Conservation (phyloP, 2,113 vertebrate genomes). For the Brachypteracias leptosomus region DNA sequence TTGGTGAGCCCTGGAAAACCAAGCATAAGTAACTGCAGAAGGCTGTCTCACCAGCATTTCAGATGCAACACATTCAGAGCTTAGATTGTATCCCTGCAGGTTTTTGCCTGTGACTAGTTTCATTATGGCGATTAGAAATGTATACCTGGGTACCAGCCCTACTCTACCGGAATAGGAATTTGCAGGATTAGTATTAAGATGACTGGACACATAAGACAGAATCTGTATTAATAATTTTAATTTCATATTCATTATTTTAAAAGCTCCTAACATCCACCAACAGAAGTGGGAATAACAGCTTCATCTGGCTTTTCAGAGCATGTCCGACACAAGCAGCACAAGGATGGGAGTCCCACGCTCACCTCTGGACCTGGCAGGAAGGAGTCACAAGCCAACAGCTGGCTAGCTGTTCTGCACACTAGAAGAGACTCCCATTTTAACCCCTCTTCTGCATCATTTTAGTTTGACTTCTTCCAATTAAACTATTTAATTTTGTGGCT, state of each 20-base stretch:
- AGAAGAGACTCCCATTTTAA: neutral
- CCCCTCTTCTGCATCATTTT: neutral
- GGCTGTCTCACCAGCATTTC: neutral
- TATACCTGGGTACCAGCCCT: neutral
- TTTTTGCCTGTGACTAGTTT: neutral
- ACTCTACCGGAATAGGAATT: neutral
- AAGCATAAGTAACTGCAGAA: neutral
- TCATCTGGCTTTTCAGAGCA: neutral
- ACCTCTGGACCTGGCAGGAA: neutral
- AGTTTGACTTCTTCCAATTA: neutral
- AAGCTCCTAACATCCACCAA: neutral
- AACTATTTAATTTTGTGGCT: neutral
- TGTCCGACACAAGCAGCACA: accelerated
- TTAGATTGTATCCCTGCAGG: neutral
- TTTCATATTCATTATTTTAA: neutral
- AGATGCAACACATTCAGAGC: neutral
- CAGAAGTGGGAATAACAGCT: neutral
- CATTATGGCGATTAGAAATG: neutral
- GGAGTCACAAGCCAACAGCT: neutral
- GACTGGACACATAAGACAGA: neutral
- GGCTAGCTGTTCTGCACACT: neutral
- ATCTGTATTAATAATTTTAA: neutral
- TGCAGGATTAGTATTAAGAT: neutral
- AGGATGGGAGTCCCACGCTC: neutral
- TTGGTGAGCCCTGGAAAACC: neutral